These are phyloP conservation scores for Drosophila mercatorum DNA, from an alignment of 2,888 invertebrate genomes.

Conservation along the genomic window DNA sequence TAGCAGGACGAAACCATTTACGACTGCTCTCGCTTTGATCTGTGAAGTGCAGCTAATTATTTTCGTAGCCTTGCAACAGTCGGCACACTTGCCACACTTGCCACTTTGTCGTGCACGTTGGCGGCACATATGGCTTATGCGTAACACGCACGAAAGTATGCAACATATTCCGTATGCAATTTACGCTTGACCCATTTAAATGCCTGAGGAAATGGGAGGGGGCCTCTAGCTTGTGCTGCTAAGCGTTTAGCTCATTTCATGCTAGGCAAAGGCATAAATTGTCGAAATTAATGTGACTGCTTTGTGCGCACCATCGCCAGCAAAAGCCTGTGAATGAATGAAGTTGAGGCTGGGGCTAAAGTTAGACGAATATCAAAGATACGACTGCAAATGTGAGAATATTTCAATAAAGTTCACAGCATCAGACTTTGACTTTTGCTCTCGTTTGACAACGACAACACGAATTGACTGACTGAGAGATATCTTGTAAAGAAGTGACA, in stretches of 20 bases:
- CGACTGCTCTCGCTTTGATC: background rate
- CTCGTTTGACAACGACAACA: background rate
- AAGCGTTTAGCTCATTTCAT: conserved; percentile 17
- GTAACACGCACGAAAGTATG: conserved; percentile 30
- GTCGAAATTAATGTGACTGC: conserved; percentile 71
- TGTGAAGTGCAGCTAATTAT: conserved; percentile 44
- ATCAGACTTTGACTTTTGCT: conserved; percentile 45
- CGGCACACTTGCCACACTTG: conserved; percentile 43
- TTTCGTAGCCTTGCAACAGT: conserved; percentile 11
- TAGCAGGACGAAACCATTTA: background rate
- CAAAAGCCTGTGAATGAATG: conserved; percentile 14
- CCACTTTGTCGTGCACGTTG: too few relatives aligned
- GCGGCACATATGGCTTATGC: too few relatives aligned
- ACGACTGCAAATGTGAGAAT: conserved; percentile 31
- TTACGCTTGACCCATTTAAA: conserved; percentile 53
- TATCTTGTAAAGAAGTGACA: background rate
- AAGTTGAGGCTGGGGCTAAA: background rate
- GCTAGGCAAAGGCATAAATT: conserved; percentile 51
- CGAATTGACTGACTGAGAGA: background rate
- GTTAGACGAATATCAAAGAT: conserved; percentile 13
- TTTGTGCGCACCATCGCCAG: conserved; percentile 41
- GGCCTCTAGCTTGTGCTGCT: background rate
- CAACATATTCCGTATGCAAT: conserved; percentile 51
- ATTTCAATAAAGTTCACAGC: conserved; percentile 55
- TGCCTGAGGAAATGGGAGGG: background rate